Conservation (phyloP, 2,797 vertebrate species). For the Acanthis flammea region DNA sequence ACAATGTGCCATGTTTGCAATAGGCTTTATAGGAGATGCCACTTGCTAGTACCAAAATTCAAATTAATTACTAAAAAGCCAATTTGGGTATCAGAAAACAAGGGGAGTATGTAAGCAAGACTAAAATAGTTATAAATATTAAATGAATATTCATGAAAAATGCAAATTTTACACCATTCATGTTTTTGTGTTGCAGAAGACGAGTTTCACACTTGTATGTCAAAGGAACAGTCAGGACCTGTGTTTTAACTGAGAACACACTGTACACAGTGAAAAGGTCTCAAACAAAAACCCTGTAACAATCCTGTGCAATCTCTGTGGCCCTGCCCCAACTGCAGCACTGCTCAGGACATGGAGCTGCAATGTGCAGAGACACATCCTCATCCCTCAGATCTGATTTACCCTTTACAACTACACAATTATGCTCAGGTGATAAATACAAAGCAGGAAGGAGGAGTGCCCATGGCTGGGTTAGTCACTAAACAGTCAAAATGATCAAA, state of each 20-base stretch:
- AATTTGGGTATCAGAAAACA: neutral
- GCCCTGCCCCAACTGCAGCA: neutral
- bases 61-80: slow-evolving; percentile 14
- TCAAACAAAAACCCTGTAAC: neutral
- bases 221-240: slow-evolving; percentile 9
- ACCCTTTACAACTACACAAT: neutral
- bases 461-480: neutral
- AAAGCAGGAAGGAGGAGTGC: neutral
- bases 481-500: neutral
- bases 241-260: neutral
- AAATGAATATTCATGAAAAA: slow-evolving; percentile 36
- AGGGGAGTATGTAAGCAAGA: neutral
- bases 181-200: neutral
- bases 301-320: neutral
- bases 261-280: neutral
- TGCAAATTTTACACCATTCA: neutral
- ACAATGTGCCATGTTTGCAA: neutral
- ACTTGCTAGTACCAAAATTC: neutral
- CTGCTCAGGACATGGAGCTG: neutral
- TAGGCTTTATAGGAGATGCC: neutral
- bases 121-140: slow-evolving; percentile 40
- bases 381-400: neutral
- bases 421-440: neutral
- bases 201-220: neutral
- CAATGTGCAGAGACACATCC: fast-evolving